Conservation (phyloP, 2,888 invertebrate genomes). For the Drosophila colorata region DNA sequence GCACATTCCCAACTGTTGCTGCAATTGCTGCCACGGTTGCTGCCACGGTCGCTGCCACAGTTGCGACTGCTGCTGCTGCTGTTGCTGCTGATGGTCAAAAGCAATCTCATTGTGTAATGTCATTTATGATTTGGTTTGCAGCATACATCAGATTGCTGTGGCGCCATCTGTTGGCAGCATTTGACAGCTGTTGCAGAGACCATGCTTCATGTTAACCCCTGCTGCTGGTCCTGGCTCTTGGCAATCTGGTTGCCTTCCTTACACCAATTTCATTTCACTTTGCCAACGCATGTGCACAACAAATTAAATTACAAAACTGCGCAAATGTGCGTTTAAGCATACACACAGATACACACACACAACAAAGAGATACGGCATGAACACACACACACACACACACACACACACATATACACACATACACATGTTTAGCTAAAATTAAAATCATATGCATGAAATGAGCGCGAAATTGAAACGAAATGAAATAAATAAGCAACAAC, state of each 20-base stretch:
- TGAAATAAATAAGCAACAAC: slow-evolving; percentile 67
- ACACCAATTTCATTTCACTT: slow-evolving; percentile 50
- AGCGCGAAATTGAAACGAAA: slow-evolving; percentile 79
- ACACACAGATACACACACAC: slow-evolving; percentile 23
- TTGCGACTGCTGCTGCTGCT: slow-evolving; percentile 12
- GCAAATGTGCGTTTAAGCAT: slow-evolving; percentile 52
- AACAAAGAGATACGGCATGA: not conserved
- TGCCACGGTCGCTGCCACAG: slow-evolving; percentile 10
- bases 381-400: slow-evolving; percentile 24
- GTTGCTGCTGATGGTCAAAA: not conserved
- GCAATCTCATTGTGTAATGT: slow-evolving; percentile 59
- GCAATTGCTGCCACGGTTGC: slow-evolving; percentile 5
- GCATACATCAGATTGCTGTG: slow-evolving; percentile 18
- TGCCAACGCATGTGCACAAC: slow-evolving; percentile 45
- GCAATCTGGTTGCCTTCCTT: slow-evolving; percentile 26
- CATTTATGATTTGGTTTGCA: slow-evolving; percentile 73
- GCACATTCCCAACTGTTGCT: slow-evolving; percentile 37
- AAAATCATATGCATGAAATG: slow-evolving; percentile 79
- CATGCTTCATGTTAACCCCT: slow-evolving; percentile 25
- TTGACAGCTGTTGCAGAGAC: slow-evolving; percentile 63
- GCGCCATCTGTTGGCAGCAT: slow-evolving; percentile 51
- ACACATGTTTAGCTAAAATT: slow-evolving; percentile 64
- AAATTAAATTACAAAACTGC: slow-evolving; percentile 72
- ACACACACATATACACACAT: slow-evolving; percentile 20
- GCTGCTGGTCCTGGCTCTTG: slow-evolving; percentile 16